Evolutionary conservation across 2,113 vertebrate species (phyloP).

Genomic region (Tachycineta bicolor): DNA sequence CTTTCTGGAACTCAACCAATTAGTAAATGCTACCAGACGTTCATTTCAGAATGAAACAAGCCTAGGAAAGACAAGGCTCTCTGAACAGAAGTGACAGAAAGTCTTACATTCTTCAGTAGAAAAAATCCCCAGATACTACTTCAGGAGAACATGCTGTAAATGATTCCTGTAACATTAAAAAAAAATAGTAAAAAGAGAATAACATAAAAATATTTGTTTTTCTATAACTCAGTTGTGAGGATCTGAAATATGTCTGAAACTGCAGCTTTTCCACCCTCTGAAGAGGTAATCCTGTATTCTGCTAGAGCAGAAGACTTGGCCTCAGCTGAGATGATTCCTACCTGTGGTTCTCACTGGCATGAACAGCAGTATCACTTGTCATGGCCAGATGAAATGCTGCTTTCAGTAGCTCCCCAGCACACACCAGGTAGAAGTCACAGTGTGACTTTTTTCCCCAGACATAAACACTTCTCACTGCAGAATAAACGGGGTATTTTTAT

Average conservation of each 20-base stretch:
- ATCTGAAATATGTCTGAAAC: not conserved
- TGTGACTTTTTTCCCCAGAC: not conserved
- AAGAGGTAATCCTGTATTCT: not conserved
- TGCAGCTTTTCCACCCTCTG: not conserved
- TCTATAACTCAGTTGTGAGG: not conserved
- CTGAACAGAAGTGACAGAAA: not conserved
- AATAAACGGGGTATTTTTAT: not conserved
- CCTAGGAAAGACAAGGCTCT: not conserved
- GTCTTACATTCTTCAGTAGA: not conserved
- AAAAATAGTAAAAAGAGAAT: not conserved
- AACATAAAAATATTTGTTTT: not conserved
- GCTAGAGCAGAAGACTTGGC: not conserved
- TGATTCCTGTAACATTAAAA: not conserved
- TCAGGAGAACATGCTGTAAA: not conserved
- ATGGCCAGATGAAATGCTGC: not conserved
- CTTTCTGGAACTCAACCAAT: not conserved
- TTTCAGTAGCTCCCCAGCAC: not conserved
- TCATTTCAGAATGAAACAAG: not conserved
- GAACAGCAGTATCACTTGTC: not conserved
- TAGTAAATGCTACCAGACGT: not conserved
- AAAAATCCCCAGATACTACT: not conserved
- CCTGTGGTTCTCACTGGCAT: not conserved
- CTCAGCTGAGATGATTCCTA: not conserved
- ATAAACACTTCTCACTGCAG: not conserved
- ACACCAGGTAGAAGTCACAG: not conserved